Evolutionary conservation across 2,797 vertebrate species (phyloP).

Genomic region (Merluccius polli): DNA sequence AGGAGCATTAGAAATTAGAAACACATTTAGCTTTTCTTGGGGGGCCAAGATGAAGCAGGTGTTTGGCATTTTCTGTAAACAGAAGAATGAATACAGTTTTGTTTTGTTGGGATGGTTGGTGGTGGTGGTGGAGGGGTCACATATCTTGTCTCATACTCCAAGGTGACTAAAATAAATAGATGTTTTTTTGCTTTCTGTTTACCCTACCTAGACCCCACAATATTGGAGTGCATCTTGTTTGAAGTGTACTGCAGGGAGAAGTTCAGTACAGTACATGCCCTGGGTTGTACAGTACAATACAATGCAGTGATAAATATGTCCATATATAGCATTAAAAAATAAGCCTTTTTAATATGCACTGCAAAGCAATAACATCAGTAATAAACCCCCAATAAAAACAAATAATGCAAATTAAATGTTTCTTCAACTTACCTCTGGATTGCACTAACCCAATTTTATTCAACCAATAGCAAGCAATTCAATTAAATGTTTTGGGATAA

Average conservation of each 20-base stretch:
- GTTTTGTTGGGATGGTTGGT: background rate
- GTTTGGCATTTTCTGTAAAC: background rate
- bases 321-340: background rate
- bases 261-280: too few species aligned
- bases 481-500: background rate
- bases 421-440: background rate
- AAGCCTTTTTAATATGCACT: background rate
- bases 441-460: background rate
- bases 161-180: background rate
- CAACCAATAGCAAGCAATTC: background rate
- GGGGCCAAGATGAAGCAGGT: background rate
- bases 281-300: background rate
- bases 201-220: background rate
- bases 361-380: background rate
- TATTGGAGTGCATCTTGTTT: background rate
- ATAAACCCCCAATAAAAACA: background rate
- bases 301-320: background rate
- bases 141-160: background rate
- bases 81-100: background rate
- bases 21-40: background rate
- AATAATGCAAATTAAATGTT: background rate
- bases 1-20: background rate
- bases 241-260: background rate
- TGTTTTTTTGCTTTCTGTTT: background rate
- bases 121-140: background rate